Conservation (phyloP, 2,113 vertebrate genomes). For the Cheirogaleus medius region DNA sequence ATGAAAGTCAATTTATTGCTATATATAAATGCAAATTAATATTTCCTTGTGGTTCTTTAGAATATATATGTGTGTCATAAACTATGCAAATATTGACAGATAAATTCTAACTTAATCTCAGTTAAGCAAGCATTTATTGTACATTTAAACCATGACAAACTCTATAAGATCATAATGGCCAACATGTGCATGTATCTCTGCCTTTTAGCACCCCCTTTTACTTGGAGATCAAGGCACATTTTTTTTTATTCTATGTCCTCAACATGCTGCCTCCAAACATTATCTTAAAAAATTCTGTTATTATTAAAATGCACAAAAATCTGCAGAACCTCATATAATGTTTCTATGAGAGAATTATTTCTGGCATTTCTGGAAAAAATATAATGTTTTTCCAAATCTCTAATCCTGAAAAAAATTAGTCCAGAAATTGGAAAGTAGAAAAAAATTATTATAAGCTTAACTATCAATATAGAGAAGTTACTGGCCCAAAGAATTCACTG, state of each 20-base stretch:
- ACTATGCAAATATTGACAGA: not conserved
- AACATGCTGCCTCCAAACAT: not conserved
- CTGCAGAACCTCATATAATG: not conserved
- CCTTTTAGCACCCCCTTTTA: not conserved
- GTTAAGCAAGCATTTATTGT: not conserved
- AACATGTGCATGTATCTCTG: too few relatives aligned
- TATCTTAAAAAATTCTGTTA: not conserved
- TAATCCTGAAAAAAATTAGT: not conserved
- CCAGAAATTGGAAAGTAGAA: not conserved
- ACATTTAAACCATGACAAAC: not conserved
- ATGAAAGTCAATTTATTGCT: not conserved
- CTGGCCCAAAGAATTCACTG: not conserved
- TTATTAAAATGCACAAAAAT: not conserved
- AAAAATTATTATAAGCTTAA: not conserved
- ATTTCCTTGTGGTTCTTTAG: not conserved
- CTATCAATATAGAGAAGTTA: not conserved
- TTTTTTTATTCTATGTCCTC: not conserved
- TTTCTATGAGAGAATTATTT: not conserved
- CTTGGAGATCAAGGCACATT: not conserved
- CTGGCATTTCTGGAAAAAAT: not conserved
- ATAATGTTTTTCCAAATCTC: not conserved
- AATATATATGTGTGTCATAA: not conserved
- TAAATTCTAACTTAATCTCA: not conserved
- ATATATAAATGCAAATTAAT: not conserved
- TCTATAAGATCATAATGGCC: accelerated